Conservation (phyloP, 1,140 invertebrate species). For the Bombus soroeensis region DNA sequence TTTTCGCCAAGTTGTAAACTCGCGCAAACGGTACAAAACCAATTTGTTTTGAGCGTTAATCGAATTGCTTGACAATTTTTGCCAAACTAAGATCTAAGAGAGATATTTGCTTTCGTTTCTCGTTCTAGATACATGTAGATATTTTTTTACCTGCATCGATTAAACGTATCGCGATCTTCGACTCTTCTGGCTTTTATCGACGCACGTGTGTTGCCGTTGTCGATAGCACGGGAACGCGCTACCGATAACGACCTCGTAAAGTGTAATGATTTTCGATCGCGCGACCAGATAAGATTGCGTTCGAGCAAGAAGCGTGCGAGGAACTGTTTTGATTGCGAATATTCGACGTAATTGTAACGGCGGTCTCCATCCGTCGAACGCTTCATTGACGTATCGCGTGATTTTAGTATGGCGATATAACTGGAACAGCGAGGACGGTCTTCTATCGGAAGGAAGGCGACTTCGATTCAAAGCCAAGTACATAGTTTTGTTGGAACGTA, state of each 20-base stretch:
- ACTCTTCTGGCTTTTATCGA: not conserved
- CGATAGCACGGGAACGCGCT: not conserved
- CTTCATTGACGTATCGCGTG: constrained; percentile 38
- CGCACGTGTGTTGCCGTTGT: not conserved
- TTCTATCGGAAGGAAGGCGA: not conserved
- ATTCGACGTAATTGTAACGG: constrained; percentile 34
- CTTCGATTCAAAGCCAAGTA: not conserved
- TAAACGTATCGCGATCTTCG: not conserved
- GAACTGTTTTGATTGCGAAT: not conserved
- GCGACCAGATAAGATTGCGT: constrained; percentile 6
- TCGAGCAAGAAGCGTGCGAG: not conserved
- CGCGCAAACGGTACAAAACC: not conserved
- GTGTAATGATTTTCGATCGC: not conserved
- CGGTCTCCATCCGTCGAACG: constrained; percentile 57
- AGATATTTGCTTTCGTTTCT: not conserved
- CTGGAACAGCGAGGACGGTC: constrained; percentile 20
- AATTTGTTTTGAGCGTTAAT: not conserved
- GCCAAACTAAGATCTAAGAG: not conserved
- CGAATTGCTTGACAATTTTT: not conserved
- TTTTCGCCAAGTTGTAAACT: not conserved
- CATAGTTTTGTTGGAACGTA: not conserved
- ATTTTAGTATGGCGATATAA: constrained; percentile 64
- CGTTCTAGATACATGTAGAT: not conserved
- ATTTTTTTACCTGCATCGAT: not conserved
- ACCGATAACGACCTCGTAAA: not conserved